Conservation (phyloP, 1,140 invertebrate genomes). For the Drosophila funebris region DNA sequence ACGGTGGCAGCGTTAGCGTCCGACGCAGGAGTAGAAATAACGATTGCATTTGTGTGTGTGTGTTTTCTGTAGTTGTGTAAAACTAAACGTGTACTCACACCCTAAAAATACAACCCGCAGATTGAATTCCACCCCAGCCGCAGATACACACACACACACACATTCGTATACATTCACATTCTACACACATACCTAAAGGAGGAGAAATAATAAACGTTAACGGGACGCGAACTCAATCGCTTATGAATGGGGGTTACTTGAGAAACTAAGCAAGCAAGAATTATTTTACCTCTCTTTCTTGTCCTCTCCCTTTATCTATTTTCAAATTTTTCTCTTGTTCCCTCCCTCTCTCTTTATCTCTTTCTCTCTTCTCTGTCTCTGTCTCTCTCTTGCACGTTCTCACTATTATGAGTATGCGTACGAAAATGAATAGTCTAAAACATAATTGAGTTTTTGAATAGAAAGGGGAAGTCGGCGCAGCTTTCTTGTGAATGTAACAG, state of each 20-base stretch:
- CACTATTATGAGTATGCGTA: background rate
- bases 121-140: conserved; percentile 43
- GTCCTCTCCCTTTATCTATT: conserved; percentile 3
- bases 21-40: conserved; percentile 35
- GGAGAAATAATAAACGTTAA: conserved; percentile 46
- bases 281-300: conserved; percentile 22
- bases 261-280: conserved; percentile 55
- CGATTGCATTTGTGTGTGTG: conserved; percentile 3
- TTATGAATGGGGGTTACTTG: conserved; percentile 61
- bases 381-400: background rate
- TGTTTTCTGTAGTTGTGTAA: conserved; percentile 28
- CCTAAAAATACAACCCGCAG: conserved; percentile 23
- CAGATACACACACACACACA: conserved; percentile 21
- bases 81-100: conserved; percentile 47
- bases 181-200: conserved; percentile 1
- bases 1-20: conserved; percentile 32
- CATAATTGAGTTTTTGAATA: conserved; percentile 5
- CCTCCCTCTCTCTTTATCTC: background rate
- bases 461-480: conserved; percentile 1
- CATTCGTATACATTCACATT: conserved; percentile 5
- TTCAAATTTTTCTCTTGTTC: background rate
- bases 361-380: background rate
- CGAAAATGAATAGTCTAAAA: background rate
- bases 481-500: background rate
- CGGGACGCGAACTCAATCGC: conserved; percentile 10